A percentile compares a stretch with the other conserved stretches of the same genome.
phyloP scores from a whole-genome alignment of 2,888 invertebrate species.

The Ptilodon capucinus region DNA sequence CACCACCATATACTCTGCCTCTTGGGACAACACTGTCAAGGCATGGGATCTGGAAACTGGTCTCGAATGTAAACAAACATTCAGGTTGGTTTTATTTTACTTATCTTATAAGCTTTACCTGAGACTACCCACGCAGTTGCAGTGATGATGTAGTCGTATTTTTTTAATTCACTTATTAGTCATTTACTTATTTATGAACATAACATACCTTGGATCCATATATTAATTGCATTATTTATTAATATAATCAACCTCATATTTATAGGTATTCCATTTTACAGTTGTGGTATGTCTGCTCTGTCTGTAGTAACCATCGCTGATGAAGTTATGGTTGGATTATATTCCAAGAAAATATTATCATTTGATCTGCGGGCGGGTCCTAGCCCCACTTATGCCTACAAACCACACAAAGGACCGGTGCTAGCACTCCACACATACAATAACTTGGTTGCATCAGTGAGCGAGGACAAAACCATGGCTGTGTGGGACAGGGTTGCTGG shows the following conservation, averaged over 20 bases:
- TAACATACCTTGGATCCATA: no score
- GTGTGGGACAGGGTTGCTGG: constrained; percentile 81
- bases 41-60: constrained; percentile 77
- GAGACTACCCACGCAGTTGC: no score
- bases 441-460: constrained; percentile 81
- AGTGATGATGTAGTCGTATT: no score
- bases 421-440: constrained; percentile 61
- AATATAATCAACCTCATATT: not conserved
- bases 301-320: constrained; percentile 73
- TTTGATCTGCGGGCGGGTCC: constrained; percentile 77
- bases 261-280: constrained; percentile 30
- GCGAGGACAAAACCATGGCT: constrained; percentile 82
- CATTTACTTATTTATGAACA: no score
- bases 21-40: constrained; percentile 84
- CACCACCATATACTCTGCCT: constrained; percentile 80
- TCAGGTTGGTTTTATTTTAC: constrained; percentile 59
- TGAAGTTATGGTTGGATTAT: constrained; percentile 79
- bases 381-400: constrained; percentile 65
- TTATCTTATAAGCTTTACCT: no score
- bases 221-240: no score
- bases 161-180: not conserved
- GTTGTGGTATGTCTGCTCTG: constrained; percentile 78
- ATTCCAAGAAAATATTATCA: constrained; percentile 77
- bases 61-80: constrained; percentile 70
- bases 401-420: constrained; percentile 79